Conservation (phyloP, 2,888 invertebrate species). For the Lydus trimaculatus region DNA sequence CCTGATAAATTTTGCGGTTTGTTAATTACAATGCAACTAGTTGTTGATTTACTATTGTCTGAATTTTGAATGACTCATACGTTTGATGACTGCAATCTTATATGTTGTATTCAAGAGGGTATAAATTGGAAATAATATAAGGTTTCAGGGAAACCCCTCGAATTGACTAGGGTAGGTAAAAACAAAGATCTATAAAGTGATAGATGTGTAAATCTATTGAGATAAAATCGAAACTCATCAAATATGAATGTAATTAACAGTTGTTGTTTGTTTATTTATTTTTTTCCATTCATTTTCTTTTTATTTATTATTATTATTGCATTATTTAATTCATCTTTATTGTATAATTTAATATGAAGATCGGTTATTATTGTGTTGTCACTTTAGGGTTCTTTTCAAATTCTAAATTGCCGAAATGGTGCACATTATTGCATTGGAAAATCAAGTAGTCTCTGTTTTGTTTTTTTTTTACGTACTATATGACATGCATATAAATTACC, state of each 20-base stretch:
- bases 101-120: neutral
- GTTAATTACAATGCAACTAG: neutral
- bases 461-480: conserved; percentile 3
- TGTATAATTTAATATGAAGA: neutral
- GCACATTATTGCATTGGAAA: conserved; percentile 13
- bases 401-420: conserved; percentile 8
- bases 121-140: neutral
- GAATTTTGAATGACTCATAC: neutral
- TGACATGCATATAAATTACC: conserved; percentile 29
- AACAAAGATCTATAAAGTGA: neutral
- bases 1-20: neutral
- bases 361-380: conserved; percentile 4
- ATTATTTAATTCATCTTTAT: neutral
- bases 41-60: conserved; percentile 6
- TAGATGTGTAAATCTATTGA: neutral
- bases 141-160: conserved; percentile 4
- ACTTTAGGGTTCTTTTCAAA: conserved; percentile 13
- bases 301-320: neutral
- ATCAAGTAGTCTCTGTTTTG: neutral
- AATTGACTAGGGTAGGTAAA: neutral
- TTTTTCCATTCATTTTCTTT: neutral
- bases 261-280: neutral
- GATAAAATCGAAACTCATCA: conserved; percentile 5
- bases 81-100: neutral
- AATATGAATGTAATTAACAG: neutral